Evolutionary conservation across 2,797 vertebrate species (phyloP).

Genomic region (Falco biarmicus): DNA sequence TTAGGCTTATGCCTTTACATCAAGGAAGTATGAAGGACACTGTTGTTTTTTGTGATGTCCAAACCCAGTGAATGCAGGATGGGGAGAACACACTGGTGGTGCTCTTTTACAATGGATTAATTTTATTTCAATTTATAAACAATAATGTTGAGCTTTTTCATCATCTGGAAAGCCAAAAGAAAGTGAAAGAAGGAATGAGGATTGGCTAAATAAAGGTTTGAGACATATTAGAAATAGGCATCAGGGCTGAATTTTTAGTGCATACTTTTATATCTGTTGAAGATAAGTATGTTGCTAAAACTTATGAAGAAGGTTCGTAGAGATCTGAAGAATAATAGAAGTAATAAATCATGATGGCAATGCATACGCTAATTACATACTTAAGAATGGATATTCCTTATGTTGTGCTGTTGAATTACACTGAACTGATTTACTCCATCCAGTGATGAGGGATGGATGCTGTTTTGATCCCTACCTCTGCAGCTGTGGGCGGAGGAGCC

Average conservation of each 20-base stretch:
- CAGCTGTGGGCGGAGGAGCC: not conserved
- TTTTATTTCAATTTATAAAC: constrained; percentile 58
- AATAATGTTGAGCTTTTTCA: constrained; percentile 35
- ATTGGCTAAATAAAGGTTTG: constrained; percentile 41
- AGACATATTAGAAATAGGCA: constrained; percentile 20
- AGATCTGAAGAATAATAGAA: not conserved
- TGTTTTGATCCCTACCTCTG: not conserved
- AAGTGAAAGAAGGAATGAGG: constrained; percentile 26
- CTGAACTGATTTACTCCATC: fast-evolving
- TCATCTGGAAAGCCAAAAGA: constrained; percentile 37
- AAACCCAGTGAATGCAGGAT: not conserved
- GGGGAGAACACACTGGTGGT: not conserved
- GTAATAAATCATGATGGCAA: not conserved
- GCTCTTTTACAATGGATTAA: not conserved
- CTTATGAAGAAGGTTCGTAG: not conserved
- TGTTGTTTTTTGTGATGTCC: constrained; percentile 21
- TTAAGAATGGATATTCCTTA: not conserved
- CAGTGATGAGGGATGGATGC: not conserved
- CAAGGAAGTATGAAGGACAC: constrained; percentile 16
- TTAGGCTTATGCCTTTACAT: constrained; percentile 57
- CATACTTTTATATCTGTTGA: constrained; percentile 29
- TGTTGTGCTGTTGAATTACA: not conserved
- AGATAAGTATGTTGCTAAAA: not conserved
- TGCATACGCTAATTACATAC: not conserved
- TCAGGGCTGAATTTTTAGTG: constrained; percentile 11